phyloP scores from a whole-genome alignment of 1,140 invertebrate species.

The Hormaphis cornu region DNA sequence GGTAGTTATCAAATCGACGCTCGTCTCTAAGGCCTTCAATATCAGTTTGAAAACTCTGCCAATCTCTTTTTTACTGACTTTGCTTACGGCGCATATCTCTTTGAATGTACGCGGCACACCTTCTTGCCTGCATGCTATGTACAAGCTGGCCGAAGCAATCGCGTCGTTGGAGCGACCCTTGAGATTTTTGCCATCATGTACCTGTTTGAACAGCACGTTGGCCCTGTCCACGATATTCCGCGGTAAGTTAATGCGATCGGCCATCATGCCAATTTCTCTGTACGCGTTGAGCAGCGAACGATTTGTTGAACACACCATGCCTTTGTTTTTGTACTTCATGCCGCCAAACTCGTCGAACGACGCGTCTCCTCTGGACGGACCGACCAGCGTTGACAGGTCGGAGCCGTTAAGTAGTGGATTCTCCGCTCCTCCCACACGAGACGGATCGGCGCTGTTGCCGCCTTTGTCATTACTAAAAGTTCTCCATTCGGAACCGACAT shows the following conservation, averaged over 20 bases:
- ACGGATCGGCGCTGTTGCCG: constrained; percentile 60
- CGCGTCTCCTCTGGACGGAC: constrained; percentile 75
- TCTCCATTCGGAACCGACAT: constrained; percentile 99
- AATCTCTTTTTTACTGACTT: constrained; percentile 99
- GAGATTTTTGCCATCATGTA: constrained; percentile 92
- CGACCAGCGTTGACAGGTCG: constrained; percentile 96
- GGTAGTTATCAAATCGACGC: constrained; percentile 94
- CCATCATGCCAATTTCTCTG: constrained; percentile 94
- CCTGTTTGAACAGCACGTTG: constrained; percentile 94
- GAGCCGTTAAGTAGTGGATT: constrained; percentile 92
- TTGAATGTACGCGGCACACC: constrained; percentile 98
- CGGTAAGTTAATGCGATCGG: constrained; percentile 92
- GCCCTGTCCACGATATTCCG: constrained; percentile 91
- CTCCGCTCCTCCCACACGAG: constrained; percentile 94
- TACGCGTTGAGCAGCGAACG: constrained; percentile 73
- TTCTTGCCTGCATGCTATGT: constrained; percentile 94
- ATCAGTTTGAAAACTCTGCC: constrained; percentile 94
- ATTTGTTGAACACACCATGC: constrained; percentile 19
- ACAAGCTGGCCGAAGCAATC: constrained; percentile 95
- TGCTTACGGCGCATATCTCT: constrained; percentile 97
- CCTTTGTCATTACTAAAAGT: constrained; percentile 98
- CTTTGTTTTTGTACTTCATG: constrained; percentile 58
- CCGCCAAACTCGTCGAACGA: constrained; percentile 73
- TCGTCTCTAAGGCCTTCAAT: constrained; percentile 83
- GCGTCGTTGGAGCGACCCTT: constrained; percentile 84